A percentile compares a stretch with the other conserved stretches of the same genome.
phyloP scores from a whole-genome alignment of 35 echinoderm and acorn worm genomes.

The Patiria miniata region DNA sequence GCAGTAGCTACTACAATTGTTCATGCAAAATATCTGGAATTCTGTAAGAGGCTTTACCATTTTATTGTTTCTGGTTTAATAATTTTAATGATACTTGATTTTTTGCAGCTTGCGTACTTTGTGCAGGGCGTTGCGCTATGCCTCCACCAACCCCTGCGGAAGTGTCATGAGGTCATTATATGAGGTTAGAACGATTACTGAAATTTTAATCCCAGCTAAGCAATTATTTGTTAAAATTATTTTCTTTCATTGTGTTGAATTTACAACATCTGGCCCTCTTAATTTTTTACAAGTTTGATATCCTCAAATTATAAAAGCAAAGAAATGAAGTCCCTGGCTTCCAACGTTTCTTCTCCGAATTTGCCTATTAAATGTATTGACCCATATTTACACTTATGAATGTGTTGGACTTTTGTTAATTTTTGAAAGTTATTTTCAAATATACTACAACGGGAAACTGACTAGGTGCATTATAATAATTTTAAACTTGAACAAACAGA shows the following conservation, averaged over 20 bases:
- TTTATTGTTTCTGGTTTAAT: neutral
- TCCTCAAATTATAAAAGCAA: neutral
- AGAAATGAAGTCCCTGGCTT: too few relatives aligned
- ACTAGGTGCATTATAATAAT: too few relatives aligned
- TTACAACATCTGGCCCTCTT: neutral
- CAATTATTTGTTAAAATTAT: too few relatives aligned
- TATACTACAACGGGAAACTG: too few relatives aligned
- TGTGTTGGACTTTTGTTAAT: too few relatives aligned
- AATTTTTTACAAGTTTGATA: neutral
- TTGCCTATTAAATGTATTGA: too few relatives aligned
- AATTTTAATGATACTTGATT: neutral
- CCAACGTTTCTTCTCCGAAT: too few relatives aligned
- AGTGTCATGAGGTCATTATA: constrained; percentile 82
- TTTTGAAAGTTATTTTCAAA: too few relatives aligned
- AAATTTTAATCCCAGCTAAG: too few relatives aligned
- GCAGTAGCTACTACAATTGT: too few relatives aligned
- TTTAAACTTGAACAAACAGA: too few relatives aligned
- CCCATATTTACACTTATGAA: too few relatives aligned
- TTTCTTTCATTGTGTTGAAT: neutral
- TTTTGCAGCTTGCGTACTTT: constrained; percentile 79
- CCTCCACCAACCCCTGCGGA: constrained; percentile 80
- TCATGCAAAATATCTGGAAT: neutral
- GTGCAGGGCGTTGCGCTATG: constrained; percentile 83
- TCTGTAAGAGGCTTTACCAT: neutral
- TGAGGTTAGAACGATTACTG: constrained; percentile 73